Evolutionary conservation across 2,888 invertebrate species (phyloP), one percentile per base, ranked within the genome.

Genomic region (Mimas tiliae): DNA sequence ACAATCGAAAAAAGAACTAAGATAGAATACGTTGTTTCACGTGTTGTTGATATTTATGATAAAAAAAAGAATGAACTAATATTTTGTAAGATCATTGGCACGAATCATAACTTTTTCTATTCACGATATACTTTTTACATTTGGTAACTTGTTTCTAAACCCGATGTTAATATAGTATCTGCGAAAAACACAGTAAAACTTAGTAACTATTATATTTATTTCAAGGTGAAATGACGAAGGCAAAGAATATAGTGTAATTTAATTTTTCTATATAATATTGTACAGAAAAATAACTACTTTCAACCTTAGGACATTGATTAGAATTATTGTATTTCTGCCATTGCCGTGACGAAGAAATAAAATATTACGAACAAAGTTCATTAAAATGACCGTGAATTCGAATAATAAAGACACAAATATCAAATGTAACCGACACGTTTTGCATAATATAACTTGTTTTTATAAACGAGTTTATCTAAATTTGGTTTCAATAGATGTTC

Each of bases 381-480:
- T 19, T 50, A 50, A 50, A 50, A 19, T 50, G 19, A 19, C 50
- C 50, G 50, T 50, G 50, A 50, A 19, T 19, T 45, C n/a, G 19
- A 34, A 16, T 53, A 53, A 33, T 8, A 33, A 53, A 33, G 53
- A 33, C 14, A 58, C 38, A 58, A 58, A 12, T 16, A 19, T 58
- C 19, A 16, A 16, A 19, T 11, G 19, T 19, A 58, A 0, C 58
- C 4, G 11, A 58, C 38, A 58, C 58, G 38, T 19, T 12, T 14
- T 6, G 34, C 9, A 34, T 33, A 16, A 11, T 19, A 58, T 42
- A 58, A 58, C 58, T 58, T 6, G 58, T 58, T 58, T 42, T 19
- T 19, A 19, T 19, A 19, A 58, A 58, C 51, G 21, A 7, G n/a
- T 45, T 51, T 27, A 58, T 42, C 42, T 58, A 21, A 58, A 42